A percentile compares a stretch with the other conserved stretches of the same genome.
Conservation (phyloP, 2,113 vertebrate genomes). For the Platichthys stellatus region DNA sequence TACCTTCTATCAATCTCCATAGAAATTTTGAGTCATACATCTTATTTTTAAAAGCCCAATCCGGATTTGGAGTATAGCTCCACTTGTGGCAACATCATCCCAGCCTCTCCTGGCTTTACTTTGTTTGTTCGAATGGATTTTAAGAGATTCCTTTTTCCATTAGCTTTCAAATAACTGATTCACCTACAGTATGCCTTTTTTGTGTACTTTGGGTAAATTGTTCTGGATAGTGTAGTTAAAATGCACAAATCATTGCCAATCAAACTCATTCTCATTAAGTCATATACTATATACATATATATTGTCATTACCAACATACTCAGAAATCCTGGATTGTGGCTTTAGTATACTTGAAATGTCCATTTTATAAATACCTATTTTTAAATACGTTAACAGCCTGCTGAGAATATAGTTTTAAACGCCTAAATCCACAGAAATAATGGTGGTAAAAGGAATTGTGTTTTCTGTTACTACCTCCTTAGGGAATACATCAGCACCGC, state of each 20-base stretch:
- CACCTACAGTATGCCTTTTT: slow-evolving; percentile 13
- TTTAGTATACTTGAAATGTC: slow-evolving; percentile 75
- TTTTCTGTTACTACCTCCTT: slow-evolving; percentile 71
- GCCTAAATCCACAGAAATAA: slow-evolving; percentile 41
- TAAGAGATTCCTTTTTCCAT: slow-evolving; percentile 26
- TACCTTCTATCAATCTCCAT: slow-evolving; percentile 45
- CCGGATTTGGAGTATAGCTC: slow-evolving; percentile 42
- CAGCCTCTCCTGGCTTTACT: not conserved
- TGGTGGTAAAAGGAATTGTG: slow-evolving; percentile 48
- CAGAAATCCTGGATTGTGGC: slow-evolving; percentile 58
- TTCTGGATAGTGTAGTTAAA: not conserved
- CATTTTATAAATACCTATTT: slow-evolving; percentile 68
- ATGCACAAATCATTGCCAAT: slow-evolving; percentile 9
- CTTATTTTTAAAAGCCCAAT: slow-evolving; percentile 68
- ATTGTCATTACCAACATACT: slow-evolving; percentile 27
- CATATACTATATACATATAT: slow-evolving; percentile 17
- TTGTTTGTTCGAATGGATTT: slow-evolving; percentile 12
- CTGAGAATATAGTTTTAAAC: slow-evolving; percentile 69
- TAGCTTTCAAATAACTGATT: slow-evolving; percentile 29
- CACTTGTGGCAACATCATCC: slow-evolving; percentile 9
- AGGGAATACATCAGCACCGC: slow-evolving; percentile 51
- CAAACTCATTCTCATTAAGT: slow-evolving; percentile 25
- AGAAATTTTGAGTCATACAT: slow-evolving; percentile 48
- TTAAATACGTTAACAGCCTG: slow-evolving; percentile 71
- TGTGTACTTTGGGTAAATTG: slow-evolving; percentile 22